These are phyloP conservation scores for Bubo bubo DNA, from an alignment of 2,113 vertebrate species.

Conservation along the genomic window DNA sequence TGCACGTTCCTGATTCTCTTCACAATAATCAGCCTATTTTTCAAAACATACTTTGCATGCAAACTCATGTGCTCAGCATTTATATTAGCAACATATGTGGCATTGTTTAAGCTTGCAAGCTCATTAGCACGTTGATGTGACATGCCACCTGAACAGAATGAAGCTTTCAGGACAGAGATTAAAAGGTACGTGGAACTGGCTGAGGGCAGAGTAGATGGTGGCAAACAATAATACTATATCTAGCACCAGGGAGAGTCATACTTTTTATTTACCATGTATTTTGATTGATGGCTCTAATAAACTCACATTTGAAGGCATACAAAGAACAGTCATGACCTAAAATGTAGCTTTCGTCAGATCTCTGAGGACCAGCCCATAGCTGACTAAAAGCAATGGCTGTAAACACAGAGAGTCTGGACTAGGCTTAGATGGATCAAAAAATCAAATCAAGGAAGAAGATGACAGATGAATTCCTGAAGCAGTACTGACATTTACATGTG, in stretches of 20 bases:
- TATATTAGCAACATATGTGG: conserved; percentile 7
- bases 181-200: neutral
- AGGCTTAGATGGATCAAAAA: neutral
- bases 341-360: neutral
- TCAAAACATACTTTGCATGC: neutral
- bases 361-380: neutral
- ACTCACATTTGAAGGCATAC: neutral
- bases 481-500: neutral
- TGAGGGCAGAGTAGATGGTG: neutral
- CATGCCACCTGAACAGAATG: neutral
- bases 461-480: neutral
- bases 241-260: neutral
- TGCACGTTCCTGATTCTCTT: conserved; percentile 13
- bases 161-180: neutral
- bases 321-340: neutral
- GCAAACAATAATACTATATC: neutral
- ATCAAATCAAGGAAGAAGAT: neutral
- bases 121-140: neutral
- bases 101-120: neutral
- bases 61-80: neutral
- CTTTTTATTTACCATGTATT: neutral
- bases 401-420: neutral
- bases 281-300: neutral
- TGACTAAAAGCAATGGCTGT: neutral
- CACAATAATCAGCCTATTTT: neutral